A percentile compares a stretch with the other conserved stretches of the same genome.
These are phyloP conservation scores for Dolichotis patagonum DNA, from an alignment of 2,113 vertebrate genomes.

Conservation along the genomic window DNA sequence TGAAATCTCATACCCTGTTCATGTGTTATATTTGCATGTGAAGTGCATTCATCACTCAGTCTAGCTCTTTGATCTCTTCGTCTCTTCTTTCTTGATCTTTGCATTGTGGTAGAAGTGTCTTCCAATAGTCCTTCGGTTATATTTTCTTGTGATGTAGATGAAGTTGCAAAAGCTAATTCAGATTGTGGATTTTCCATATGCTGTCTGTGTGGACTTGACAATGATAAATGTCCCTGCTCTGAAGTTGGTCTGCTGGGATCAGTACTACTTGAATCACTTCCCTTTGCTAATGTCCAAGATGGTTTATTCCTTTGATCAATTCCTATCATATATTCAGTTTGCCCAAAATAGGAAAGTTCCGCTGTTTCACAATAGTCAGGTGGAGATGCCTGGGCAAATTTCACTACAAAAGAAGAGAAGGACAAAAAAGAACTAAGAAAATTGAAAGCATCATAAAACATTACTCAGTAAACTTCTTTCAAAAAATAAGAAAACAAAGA, in stretches of 20 bases:
- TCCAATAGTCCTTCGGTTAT: slow-evolving; percentile 76
- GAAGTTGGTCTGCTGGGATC: slow-evolving; percentile 90
- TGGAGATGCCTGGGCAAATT: slow-evolving; percentile 78
- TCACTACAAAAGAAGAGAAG: slow-evolving; percentile 75
- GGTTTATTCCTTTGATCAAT: slow-evolving; percentile 92
- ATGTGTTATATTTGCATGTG: background rate
- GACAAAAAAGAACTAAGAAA: background rate
- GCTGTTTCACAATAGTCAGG: slow-evolving; percentile 90
- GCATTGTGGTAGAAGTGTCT: slow-evolving; percentile 86
- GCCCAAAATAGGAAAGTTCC: slow-evolving; percentile 92
- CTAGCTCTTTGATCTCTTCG: slow-evolving; percentile 84
- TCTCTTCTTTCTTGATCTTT: slow-evolving; percentile 90
- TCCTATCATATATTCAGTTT: slow-evolving; percentile 93
- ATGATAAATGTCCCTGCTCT: slow-evolving; percentile 81
- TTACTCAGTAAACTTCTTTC: background rate
- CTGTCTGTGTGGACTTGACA: slow-evolving; percentile 75
- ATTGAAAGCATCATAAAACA: background rate
- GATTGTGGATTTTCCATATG: slow-evolving; percentile 79
- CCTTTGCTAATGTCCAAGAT: slow-evolving; percentile 91
- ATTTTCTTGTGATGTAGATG: slow-evolving; percentile 66
- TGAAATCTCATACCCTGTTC: background rate
- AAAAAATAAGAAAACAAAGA: background rate
- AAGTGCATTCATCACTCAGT: slow-evolving; percentile 80
- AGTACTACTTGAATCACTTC: slow-evolving; percentile 92
- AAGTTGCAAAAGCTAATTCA: slow-evolving; percentile 76